These are phyloP conservation scores for Desmophyllum pertusum DNA, from an alignment of 92 coral and sea anemone genomes.

Conservation along the genomic window DNA sequence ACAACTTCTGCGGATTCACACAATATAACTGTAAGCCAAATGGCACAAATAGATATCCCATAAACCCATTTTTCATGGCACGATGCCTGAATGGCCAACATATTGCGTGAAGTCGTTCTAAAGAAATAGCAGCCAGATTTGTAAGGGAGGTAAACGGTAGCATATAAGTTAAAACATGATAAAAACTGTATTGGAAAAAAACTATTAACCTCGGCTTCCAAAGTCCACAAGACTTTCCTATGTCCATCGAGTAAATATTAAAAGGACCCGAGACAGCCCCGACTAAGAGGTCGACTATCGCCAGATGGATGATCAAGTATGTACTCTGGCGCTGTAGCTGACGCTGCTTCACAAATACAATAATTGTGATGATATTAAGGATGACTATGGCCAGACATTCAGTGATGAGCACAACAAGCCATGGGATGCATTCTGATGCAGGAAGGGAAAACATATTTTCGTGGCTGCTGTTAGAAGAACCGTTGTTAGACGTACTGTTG, in stretches of 20 bases:
- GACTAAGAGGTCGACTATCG: conserved; percentile 7
- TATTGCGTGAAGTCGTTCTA: neutral
- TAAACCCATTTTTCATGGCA: neutral
- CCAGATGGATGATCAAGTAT: conserved; percentile 8
- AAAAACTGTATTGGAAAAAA: too few relatives aligned
- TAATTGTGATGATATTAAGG: conserved; percentile 5
- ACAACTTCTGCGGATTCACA: neutral
- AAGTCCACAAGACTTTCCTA: too few relatives aligned
- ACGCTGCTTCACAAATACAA: conserved; percentile 10
- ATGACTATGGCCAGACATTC: conserved; percentile 8
- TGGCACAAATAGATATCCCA: neutral
- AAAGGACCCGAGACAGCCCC: conserved; percentile 1
- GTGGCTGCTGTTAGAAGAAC: neutral
- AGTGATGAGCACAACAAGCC: neutral
- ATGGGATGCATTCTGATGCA: neutral
- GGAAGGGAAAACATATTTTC: neutral
- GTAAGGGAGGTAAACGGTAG: neutral
- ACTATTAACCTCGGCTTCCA: too few relatives aligned
- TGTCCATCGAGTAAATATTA: too few relatives aligned
- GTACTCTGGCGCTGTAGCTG: neutral
- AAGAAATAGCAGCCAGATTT: neutral
- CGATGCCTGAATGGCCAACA: neutral
- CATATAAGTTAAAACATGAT: neutral
- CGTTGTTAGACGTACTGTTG: too few relatives aligned
- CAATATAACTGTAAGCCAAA: neutral